These are phyloP conservation scores for Apotomis capreana DNA, from an alignment of 2,888 invertebrate species.

Conservation along the genomic window DNA sequence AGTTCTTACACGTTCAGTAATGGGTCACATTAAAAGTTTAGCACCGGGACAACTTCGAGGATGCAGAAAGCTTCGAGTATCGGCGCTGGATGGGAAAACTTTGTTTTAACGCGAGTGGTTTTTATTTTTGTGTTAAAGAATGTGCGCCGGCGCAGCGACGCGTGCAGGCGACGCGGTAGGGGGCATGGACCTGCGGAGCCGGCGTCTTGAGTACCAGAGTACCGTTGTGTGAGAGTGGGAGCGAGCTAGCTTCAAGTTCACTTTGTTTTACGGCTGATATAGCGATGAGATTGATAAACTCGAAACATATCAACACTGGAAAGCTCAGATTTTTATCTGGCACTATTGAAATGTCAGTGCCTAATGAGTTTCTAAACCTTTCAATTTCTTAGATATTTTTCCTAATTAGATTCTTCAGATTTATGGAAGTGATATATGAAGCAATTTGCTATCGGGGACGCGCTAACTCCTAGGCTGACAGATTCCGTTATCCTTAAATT, in stretches of 20 bases:
- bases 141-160: slow-evolving; percentile 59
- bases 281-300: slow-evolving; percentile 37
- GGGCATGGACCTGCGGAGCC: slow-evolving; percentile 78
- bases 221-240: slow-evolving; percentile 78
- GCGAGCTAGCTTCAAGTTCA: slow-evolving; percentile 54
- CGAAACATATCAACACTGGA: slow-evolving; percentile 23
- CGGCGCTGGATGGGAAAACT: slow-evolving; percentile 11
- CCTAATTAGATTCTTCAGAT: slow-evolving; percentile 1
- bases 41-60: slow-evolving; percentile 21
- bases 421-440: slow-evolving; percentile 1
- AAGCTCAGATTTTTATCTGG: slow-evolving; percentile 29
- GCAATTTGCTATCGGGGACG: slow-evolving; percentile 8
- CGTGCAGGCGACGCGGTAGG: slow-evolving; percentile 57
- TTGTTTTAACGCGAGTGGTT: slow-evolving; percentile 23
- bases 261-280: slow-evolving; percentile 29
- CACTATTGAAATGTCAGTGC: slow-evolving; percentile 22
- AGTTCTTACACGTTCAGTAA: slow-evolving; percentile 55
- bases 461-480: slow-evolving; percentile 1
- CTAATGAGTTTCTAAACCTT: slow-evolving; percentile 29
- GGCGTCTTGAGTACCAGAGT: slow-evolving; percentile 58
- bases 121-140: slow-evolving; percentile 43
- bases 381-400: slow-evolving; percentile 21
- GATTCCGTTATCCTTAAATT: slow-evolving; percentile 35
- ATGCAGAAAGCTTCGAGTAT: not conserved
- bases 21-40: slow-evolving; percentile 55